Evolutionary conservation across 2,113 vertebrate genomes (phyloP).

Genomic region (Neotoma lepida): DNA sequence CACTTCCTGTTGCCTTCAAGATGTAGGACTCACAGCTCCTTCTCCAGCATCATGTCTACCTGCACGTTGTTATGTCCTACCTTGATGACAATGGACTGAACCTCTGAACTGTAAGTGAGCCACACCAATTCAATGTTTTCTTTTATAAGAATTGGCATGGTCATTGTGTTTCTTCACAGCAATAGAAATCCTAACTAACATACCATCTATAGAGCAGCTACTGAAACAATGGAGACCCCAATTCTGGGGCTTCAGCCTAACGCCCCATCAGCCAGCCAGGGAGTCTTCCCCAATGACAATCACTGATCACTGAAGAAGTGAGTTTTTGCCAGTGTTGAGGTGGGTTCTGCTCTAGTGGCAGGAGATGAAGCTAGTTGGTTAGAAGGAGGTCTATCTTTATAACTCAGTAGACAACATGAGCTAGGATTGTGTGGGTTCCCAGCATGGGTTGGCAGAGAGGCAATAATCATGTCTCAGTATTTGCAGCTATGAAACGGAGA

Average conservation of each 20-base stretch:
- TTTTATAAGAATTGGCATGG: neutral
- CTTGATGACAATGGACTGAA: neutral
- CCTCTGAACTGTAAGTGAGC: neutral
- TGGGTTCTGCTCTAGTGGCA: neutral
- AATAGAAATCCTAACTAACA: neutral
- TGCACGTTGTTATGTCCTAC: neutral
- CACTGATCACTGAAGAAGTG: neutral
- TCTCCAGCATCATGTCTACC: neutral
- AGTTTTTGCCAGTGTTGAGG: neutral
- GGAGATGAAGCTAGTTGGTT: neutral
- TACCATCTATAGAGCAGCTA: neutral
- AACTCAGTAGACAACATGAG: neutral
- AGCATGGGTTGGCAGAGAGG: neutral
- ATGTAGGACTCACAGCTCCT: neutral
- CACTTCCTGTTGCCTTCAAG: neutral
- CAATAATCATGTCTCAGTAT: neutral
- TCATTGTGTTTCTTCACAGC: neutral
- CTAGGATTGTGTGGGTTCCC: neutral
- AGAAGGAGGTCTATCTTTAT: conserved; percentile 31
- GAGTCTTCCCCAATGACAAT: neutral
- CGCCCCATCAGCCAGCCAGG: neutral
- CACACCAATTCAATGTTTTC: neutral
- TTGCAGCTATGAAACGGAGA: conserved; percentile 8
- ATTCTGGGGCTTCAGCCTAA: neutral
- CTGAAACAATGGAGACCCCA: neutral